Evolutionary conservation across 2,888 invertebrate genomes (phyloP).

Genomic region (Hololepta plana): DNA sequence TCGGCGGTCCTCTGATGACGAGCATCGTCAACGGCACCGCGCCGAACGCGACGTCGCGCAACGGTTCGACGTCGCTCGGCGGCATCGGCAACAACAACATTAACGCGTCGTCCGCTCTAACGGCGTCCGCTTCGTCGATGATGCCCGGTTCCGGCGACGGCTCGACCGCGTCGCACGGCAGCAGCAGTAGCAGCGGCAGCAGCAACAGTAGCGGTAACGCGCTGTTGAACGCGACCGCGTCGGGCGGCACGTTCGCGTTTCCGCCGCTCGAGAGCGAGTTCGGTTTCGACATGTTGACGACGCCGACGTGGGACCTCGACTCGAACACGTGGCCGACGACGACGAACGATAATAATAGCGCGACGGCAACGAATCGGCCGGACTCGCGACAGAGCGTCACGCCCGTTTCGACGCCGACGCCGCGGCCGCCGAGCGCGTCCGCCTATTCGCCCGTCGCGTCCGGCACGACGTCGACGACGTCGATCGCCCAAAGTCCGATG

Average conservation of each 20-base stretch:
- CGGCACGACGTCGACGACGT: slow-evolving; percentile 15
- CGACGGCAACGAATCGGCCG: slow-evolving; percentile 27
- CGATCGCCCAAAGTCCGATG: slow-evolving; percentile 25
- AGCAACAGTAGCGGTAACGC: slow-evolving; percentile 11
- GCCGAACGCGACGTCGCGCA: slow-evolving; percentile 11
- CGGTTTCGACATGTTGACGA: slow-evolving; percentile 33
- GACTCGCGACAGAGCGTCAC: slow-evolving; percentile 45
- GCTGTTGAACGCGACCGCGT: slow-evolving; percentile 14
- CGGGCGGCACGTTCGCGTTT: slow-evolving; percentile 6
- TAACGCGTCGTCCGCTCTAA: slow-evolving; percentile 12
- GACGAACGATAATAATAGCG: background rate
- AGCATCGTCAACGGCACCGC: slow-evolving; percentile 46
- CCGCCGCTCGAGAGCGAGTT: slow-evolving; percentile 26
- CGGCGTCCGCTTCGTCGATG: slow-evolving; percentile 13
- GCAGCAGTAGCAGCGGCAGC: too few species aligned
- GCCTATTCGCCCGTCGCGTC: slow-evolving; percentile 25
- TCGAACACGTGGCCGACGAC: slow-evolving; percentile 7
- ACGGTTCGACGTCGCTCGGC: too few species aligned
- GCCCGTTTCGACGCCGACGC: slow-evolving; percentile 43
- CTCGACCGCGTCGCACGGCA: too few species aligned
- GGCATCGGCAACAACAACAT: slow-evolving; percentile 24
- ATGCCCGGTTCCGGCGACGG: slow-evolving; percentile 17
- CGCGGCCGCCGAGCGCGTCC: slow-evolving; percentile 33
- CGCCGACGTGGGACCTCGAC: slow-evolving; percentile 41
- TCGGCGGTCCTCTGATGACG: slow-evolving; percentile 59